Conservation (phyloP, 2,888 invertebrate genomes). For the Meganola albula region DNA sequence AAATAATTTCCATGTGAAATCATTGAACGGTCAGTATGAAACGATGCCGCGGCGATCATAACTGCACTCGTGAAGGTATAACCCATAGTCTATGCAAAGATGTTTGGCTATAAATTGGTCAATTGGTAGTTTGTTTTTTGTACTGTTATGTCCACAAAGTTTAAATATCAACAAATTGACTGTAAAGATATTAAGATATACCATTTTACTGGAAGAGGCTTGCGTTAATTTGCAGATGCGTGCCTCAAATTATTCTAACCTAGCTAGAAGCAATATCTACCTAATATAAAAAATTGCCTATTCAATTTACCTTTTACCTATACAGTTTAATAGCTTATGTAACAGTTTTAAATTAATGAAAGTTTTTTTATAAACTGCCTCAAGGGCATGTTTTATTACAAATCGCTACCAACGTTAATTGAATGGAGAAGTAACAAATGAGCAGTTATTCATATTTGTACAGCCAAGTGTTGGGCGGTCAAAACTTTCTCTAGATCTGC, state of each 20-base stretch:
- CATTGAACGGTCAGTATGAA: conserved; percentile 51
- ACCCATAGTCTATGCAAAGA: conserved; percentile 33
- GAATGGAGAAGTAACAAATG: conserved; percentile 21
- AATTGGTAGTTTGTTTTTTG: conserved; percentile 19
- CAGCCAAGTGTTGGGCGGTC: conserved; percentile 28
- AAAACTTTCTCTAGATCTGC: conserved; percentile 65
- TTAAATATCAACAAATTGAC: no score
- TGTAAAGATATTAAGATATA: no score
- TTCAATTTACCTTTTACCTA: no score
- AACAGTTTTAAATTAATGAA: conserved; percentile 6
- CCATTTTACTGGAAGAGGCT: no score
- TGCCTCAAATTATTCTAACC: no score
- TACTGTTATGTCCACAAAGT: neutral
- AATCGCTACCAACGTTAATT: conserved; percentile 17
- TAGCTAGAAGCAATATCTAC: no score
- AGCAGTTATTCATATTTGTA: conserved; percentile 24
- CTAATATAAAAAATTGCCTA: no score
- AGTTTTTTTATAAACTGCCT: conserved; percentile 16
- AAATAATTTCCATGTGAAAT: conserved; percentile 59
- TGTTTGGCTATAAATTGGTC: conserved; percentile 43
- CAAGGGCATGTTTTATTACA: conserved; percentile 15
- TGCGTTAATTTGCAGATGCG: no score
- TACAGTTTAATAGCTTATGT: no score
- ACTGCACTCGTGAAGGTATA: conserved; percentile 30
- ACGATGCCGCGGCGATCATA: conserved; percentile 37